phyloP scores from a whole-genome alignment of 2,113 vertebrate species.

The Solea senegalensis region DNA sequence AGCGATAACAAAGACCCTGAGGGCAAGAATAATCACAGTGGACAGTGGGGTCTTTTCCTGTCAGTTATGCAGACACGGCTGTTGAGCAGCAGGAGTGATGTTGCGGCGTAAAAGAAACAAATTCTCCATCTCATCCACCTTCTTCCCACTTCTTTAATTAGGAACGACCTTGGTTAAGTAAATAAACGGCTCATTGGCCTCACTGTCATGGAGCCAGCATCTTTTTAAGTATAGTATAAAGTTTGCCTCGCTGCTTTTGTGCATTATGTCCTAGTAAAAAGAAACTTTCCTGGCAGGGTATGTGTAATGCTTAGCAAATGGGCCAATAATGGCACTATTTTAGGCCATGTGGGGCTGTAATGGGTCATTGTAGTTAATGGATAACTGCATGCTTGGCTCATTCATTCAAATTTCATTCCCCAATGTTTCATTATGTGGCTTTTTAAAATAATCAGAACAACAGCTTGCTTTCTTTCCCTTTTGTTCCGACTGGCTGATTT shows the following conservation, averaged over 20 bases:
- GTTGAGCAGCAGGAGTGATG: constrained; percentile 26
- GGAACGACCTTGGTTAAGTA: constrained; percentile 33
- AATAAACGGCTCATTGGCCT: constrained; percentile 43
- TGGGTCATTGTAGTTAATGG: constrained; percentile 43
- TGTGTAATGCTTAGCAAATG: constrained; percentile 43
- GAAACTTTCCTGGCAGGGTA: constrained; percentile 21
- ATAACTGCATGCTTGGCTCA: constrained; percentile 33
- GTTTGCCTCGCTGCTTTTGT: constrained; percentile 35
- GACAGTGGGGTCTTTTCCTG: constrained; percentile 56
- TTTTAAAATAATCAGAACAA: too few relatives aligned
- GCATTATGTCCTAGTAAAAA: constrained; percentile 19
- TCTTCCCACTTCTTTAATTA: constrained; percentile 53
- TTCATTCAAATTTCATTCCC: neutral
- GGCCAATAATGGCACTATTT: constrained; percentile 38
- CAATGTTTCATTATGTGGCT: too few relatives aligned
- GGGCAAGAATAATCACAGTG: constrained; percentile 58
- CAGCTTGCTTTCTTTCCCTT: too few relatives aligned
- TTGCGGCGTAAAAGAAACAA: constrained; percentile 31
- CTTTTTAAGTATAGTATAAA: constrained; percentile 5
- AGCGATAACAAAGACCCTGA: constrained; percentile 17
- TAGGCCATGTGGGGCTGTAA: constrained; percentile 31
- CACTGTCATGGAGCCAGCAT: constrained; percentile 14
- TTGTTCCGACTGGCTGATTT: too few relatives aligned
- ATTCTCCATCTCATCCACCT: constrained; percentile 19
- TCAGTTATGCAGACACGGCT: constrained; percentile 40